Evolutionary conservation across 2,113 vertebrate species (phyloP), one percentile per base, ranked within the genome.

Genomic region (Polyodon spathula): DNA sequence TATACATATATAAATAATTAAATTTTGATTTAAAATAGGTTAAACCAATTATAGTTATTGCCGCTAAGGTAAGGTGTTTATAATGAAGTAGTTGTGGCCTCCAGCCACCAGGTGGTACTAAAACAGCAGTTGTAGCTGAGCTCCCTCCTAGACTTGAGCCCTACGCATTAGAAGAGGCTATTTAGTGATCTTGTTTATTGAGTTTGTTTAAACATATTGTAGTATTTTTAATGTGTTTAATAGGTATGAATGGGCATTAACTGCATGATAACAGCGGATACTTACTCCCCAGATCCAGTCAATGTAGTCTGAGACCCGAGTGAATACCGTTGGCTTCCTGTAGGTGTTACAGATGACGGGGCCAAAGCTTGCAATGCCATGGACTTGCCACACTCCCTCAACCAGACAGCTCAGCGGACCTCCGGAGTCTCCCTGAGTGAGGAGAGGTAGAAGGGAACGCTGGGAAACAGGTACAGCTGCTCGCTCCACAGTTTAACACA

Each of bases 321-420:
- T 63, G 52, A 63, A 63, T 6, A 63, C 61, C 3, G 61, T 56
- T 9, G 61, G 53, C 16, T 63, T 63, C 39, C 43, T 50, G 52
- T 56, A 63, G 9, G 15, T 44, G 40, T 56, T 63, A 46, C 61
- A 63, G 5, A n/a, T 55, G 7, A 4, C 11, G 2, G 51, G 61
- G 15, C 61, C 52, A 55, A 55, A 62, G 39, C 61, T 63, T 8
- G 11, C 54, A 37, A 63, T 37, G 9, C 61, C 61, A n/a, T 56
- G 42, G 7, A 63, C 61, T 12, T 43, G 9, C 61, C 40, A 56
- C 11, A 38, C 16, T 7, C 53, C 61, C 27, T 63, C 14, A 6
- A 46, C 15, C 48, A 53, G 4, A 39, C 61, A 63, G n/a, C 37
- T 63, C 52, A 63, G 53, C 7, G 61, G 53, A 4, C 61, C 61